Evolutionary conservation across 2,888 invertebrate genomes (phyloP), one percentile per base, ranked within the genome.

Genomic region (Seira sanloemensis): DNA sequence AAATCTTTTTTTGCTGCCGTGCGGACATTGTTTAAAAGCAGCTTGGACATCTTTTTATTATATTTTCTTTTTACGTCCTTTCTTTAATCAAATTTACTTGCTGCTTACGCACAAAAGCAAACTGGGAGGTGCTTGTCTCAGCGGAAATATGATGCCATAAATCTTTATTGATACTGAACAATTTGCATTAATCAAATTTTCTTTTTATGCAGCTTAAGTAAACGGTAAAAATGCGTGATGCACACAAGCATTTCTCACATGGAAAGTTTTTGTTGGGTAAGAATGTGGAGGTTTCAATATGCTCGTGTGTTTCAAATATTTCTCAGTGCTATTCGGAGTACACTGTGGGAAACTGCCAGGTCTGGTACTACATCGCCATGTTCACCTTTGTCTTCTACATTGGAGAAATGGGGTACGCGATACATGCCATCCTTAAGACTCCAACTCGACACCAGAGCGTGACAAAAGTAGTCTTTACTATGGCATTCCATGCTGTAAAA

Each of bases 301-400:
- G 37, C 37, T 58, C n/a, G 58, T 58, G 16, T 58, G 37, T 37
- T 37, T n/a, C 9, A n/a, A 9, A 18, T 25, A 75, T 19, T 54
- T 80, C 81, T 25, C 78, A 87, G 87, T 82, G 82, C 37, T 86
- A 86, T 69, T 85, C 80, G 46, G 84, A 87, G 71, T 87, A 86
- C 71, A 86, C 87, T 16, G 85, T 86, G 23, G 87, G 87, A 65
- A 86, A 87, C 84, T 88, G 88, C 72, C 86, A 88, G 78, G 86
- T 84, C 9, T 88, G 86, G 86, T 85, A 84, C 82, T 85, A 88
- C 85, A 85, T 85, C 37, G 88, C 86, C 7, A 79, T 85, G 75
- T 87, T 88, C 80, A 81, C 85, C n/a, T 86, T 88, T 21, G 81
- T 83, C 37, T 88, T 88, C 77, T 88, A 88, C 82, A 81, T 81